These are phyloP conservation scores for Euplagia quadripunctaria DNA, from an alignment of 2,888 invertebrate genomes.

Conservation along the genomic window DNA sequence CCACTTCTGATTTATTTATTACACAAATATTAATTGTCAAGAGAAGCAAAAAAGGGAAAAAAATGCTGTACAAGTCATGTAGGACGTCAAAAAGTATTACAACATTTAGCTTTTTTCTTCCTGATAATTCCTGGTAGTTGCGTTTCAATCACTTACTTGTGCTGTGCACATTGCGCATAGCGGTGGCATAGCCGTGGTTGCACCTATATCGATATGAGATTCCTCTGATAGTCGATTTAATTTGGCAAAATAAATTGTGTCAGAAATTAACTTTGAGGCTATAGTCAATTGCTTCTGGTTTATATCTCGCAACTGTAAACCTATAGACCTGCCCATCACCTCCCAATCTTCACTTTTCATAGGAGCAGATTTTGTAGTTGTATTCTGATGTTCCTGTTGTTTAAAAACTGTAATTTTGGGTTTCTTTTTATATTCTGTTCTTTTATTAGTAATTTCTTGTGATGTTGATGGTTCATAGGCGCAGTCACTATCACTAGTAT, in stretches of 20 bases:
- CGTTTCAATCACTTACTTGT: constrained; percentile 5
- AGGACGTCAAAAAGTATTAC: too few species aligned
- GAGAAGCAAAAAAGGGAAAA: too few species aligned
- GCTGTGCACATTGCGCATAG: constrained; percentile 17
- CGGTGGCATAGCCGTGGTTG: not conserved
- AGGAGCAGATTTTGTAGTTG: not conserved
- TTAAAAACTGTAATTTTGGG: constrained; percentile 14
- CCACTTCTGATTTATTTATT: too few species aligned
- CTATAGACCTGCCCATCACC: constrained; percentile 23
- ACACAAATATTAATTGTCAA: too few species aligned
- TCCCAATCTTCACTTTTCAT: constrained; percentile 21
- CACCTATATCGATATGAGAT: constrained; percentile 22
- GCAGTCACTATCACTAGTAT: constrained; percentile 8
- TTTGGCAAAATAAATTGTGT: constrained; percentile 22
- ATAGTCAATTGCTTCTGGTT: constrained; percentile 17
- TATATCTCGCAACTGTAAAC: constrained; percentile 23
- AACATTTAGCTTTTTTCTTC: too few species aligned
- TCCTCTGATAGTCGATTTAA: constrained; percentile 21
- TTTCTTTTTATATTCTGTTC: constrained; percentile 9
- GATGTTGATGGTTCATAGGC: constrained; percentile 17
- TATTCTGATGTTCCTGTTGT: constrained; percentile 1
- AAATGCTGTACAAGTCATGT: too few species aligned
- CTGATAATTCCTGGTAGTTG: too few species aligned
- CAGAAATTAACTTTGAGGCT: constrained; percentile 23
- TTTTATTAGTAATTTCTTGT: constrained; percentile 11